Conservation (phyloP, 2,797 vertebrate species). For the Nannoperca obscura region DNA sequence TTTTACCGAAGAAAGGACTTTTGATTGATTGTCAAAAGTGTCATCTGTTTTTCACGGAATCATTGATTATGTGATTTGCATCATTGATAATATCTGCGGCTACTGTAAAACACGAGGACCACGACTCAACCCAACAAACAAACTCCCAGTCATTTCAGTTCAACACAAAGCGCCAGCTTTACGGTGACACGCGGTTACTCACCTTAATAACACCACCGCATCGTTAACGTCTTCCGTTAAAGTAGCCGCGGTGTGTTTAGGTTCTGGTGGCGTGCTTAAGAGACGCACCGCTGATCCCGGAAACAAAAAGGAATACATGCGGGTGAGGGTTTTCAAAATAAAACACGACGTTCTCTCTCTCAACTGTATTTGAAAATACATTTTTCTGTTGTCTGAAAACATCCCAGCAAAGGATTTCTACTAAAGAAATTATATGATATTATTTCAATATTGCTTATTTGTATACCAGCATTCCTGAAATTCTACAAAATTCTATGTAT, state of each 20-base stretch:
- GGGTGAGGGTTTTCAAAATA: conserved; percentile 23
- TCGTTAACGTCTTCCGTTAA: accelerated
- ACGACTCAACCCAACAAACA: neutral
- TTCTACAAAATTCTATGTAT: neutral
- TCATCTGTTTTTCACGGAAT: too few species aligned
- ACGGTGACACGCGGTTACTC: neutral
- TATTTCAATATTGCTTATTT: neutral
- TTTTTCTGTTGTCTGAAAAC: neutral
- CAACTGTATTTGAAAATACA: too few species aligned
- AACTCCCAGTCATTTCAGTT: too few species aligned
- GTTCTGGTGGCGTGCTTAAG: neutral
- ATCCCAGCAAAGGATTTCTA: neutral
- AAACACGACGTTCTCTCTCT: accelerated
- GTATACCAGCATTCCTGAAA: neutral
- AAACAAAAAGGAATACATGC: neutral
- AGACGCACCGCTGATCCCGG: neutral
- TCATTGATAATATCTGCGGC: too few species aligned
- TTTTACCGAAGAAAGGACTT: too few species aligned
- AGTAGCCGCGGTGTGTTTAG: neutral
- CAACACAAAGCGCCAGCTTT: neutral
- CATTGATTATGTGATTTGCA: neutral
- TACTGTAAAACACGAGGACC: neutral
- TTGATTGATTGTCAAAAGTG: too few species aligned
- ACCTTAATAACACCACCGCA: neutral
- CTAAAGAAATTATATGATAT: neutral